Percentiles rank a stretch among this genome's conserved stretches.
Evolutionary conservation across 2,113 vertebrate species (phyloP).

Genomic region (Scartelaos histophorus): DNA sequence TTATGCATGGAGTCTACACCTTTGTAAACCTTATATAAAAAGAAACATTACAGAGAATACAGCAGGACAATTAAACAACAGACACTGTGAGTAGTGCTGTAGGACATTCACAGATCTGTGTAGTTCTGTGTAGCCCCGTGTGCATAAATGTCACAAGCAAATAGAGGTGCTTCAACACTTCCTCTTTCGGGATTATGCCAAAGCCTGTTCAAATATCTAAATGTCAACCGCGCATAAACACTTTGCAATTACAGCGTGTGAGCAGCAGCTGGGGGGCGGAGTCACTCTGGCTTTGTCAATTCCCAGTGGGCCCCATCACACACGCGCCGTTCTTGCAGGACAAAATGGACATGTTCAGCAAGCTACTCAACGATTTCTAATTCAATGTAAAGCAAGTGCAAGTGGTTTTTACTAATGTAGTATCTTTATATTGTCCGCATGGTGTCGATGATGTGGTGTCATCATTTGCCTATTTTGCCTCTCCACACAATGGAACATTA

Average conservation of each 20-base stretch:
- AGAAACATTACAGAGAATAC: neutral
- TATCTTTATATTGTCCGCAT: neutral
- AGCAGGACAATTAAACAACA: constrained; percentile 16
- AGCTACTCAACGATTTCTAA: constrained; percentile 27
- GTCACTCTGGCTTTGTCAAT: constrained; percentile 58
- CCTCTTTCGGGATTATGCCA: constrained; percentile 63
- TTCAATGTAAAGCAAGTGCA: constrained; percentile 3
- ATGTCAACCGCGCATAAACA: constrained; percentile 80
- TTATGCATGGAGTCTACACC: no score
- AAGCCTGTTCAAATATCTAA: constrained; percentile 76
- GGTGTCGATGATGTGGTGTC: constrained; percentile 48
- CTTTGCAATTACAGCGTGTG: constrained; percentile 72
- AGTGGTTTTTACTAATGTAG: neutral
- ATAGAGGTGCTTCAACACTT: constrained; percentile 47
- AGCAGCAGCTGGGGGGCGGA: constrained; percentile 50
- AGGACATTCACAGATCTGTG: constrained; percentile 22
- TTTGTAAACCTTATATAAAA: neutral
- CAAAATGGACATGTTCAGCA: constrained; percentile 8
- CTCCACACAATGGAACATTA: constrained; percentile 68
- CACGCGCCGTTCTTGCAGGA: constrained; percentile 2
- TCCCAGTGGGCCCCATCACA: constrained; percentile 40
- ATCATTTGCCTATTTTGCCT: constrained; percentile 57
- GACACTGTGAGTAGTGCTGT: neutral
- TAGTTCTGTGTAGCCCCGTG: constrained; percentile 13
- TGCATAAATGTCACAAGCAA: constrained; percentile 67